These are phyloP conservation scores for Syngnathoides biaculeatus DNA, from an alignment of 2,113 vertebrate species.

Conservation along the genomic window DNA sequence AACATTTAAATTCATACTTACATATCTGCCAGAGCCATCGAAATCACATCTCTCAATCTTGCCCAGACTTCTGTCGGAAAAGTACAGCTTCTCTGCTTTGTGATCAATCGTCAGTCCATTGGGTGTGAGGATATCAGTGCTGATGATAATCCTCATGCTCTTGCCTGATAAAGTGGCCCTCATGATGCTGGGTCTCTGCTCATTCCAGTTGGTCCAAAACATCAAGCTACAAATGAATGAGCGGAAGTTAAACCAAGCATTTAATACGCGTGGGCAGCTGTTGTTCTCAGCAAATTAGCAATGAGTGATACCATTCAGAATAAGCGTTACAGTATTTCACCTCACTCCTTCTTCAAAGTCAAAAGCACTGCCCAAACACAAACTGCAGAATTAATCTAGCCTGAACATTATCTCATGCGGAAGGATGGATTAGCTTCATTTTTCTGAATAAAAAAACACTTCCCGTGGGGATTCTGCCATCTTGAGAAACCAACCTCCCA, in stretches of 20 bases:
- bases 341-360: background rate
- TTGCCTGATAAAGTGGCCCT: slow-evolving; percentile 87
- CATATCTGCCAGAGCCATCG: slow-evolving; percentile 90
- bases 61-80: slow-evolving; percentile 91
- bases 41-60: slow-evolving; percentile 97
- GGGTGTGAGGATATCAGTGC: slow-evolving; percentile 89
- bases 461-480: background rate
- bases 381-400: background rate
- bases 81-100: slow-evolving; percentile 91
- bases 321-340: background rate
- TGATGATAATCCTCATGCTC: slow-evolving; percentile 86
- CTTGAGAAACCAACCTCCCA: background rate
- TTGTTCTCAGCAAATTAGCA: background rate
- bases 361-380: background rate
- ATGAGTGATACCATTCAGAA: background rate
- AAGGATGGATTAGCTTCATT: slow-evolving; percentile 2
- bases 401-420: slow-evolving; percentile 16
- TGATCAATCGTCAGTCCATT: slow-evolving; percentile 96
- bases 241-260: slow-evolving; percentile 1
- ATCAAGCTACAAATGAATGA: slow-evolving; percentile 77
- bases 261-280: background rate
- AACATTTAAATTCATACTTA: slow-evolving; percentile 72
- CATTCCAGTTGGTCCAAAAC: slow-evolving; percentile 99
- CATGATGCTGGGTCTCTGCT: slow-evolving; percentile 97
- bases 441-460: background rate